Conservation (phyloP, 2,797 vertebrate genomes). For the Sebastes reedi region DNA sequence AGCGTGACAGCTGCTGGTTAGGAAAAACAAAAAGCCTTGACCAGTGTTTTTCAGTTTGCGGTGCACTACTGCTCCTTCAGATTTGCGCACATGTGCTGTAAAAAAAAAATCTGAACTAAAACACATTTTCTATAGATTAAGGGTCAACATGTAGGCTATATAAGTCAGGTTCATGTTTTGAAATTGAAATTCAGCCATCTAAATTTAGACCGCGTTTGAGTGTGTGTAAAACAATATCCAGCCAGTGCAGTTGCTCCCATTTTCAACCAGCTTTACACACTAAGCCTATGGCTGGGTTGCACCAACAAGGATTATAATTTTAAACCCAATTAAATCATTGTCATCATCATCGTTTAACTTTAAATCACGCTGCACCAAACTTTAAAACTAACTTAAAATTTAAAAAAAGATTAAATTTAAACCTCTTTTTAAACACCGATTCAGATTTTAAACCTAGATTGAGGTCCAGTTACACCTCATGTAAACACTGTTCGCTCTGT, state of each 20-base stretch:
- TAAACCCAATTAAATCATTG: not conserved
- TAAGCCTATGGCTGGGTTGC: not conserved
- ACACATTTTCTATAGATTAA: not conserved
- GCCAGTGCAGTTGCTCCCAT: not conserved
- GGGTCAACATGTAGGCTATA: not conserved
- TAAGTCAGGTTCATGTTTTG: not conserved
- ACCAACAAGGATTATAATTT: not conserved
- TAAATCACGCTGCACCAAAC: not conserved
- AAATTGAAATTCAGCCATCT: not conserved
- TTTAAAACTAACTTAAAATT: not conserved
- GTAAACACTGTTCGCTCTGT: too few species aligned
- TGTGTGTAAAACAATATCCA: not conserved
- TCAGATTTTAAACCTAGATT: not conserved
- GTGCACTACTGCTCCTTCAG: not conserved
- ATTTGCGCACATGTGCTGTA: too few species aligned
- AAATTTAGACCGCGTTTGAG: not conserved
- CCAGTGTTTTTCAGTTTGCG: not conserved
- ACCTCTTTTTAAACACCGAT: not conserved
- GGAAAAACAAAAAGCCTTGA: not conserved
- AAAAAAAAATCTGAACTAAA: not conserved
- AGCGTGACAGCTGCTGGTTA: not conserved
- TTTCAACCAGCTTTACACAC: not conserved
- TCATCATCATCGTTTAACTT: too few species aligned
- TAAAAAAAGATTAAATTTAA: not conserved
- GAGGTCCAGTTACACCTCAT: too few species aligned